Evolutionary conservation across 2,888 invertebrate genomes (phyloP).

Genomic region (Nomada lathburiana): DNA sequence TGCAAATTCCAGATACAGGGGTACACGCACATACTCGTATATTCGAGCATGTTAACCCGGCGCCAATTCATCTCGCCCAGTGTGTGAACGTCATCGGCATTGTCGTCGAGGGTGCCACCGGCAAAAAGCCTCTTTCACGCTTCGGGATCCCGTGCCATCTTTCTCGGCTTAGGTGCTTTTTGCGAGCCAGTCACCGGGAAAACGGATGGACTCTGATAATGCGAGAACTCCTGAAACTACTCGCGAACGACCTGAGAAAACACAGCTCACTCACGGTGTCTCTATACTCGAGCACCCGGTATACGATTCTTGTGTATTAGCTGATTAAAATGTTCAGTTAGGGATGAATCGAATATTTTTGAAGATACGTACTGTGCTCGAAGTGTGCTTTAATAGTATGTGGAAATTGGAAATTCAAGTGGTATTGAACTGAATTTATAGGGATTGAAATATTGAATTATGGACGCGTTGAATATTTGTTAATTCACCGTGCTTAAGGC

Average conservation of each 20-base stretch:
- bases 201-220: conserved; percentile 68
- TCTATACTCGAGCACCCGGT: too few species aligned
- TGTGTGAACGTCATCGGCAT: conserved; percentile 38
- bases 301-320: too few species aligned
- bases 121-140: conserved; percentile 70
- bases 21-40: neutral
- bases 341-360: neutral
- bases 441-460: too few species aligned
- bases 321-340: neutral
- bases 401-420: neutral
- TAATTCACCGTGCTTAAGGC: too few species aligned
- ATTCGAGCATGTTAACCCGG: conserved; percentile 21
- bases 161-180: conserved; percentile 64
- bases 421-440: too few species aligned
- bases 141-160: conserved; percentile 63
- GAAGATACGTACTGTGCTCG: neutral
- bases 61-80: conserved; percentile 56
- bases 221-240: conserved; percentile 40
- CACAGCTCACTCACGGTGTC: neutral
- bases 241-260: conserved; percentile 47
- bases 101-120: conserved; percentile 34
- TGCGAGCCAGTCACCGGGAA: conserved; percentile 47
- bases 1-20: conserved; percentile 18
- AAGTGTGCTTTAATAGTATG: too few species aligned
- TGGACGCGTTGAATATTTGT: too few species aligned